Base-by-base conservation (phyloP, 2,888 invertebrate genomes). In the Phragmatobia fuliginosa region DNA sequence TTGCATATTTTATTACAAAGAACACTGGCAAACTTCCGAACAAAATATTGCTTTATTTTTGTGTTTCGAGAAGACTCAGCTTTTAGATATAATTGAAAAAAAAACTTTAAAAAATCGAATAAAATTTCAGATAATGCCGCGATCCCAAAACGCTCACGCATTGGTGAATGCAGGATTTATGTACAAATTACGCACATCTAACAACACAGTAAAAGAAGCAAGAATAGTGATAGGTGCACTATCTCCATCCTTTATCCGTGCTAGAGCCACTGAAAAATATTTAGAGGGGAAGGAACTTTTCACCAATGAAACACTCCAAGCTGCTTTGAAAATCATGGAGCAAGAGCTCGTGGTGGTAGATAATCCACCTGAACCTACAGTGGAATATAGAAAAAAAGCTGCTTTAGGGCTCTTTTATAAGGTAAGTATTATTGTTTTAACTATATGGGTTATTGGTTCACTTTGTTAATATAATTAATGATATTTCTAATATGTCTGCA, bases 131-230 rank as follows among this genome's bases (percentile, higher is more conserved):
- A 96, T 97, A 64, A 97, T 96, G 96, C 96, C 97, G 0, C 92
- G 97, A 71, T 96, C 96, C 1, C 97, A 97, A 91, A 97, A 97
- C 83, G 96, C 97, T 0, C 97, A 97, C 81, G 97, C 97, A 0
- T 95, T 97, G 70, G 96, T 98, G 0, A 97, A 97, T 83, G 97
- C 97, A 21, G 97, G 96, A 11, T 97, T 97, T 84, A 86, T 96
- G 0, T 95, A 97, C 65, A 84, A 87, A 80, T 64, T 91, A 11
- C 7, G 3, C 71, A 77, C 25, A 36, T 49, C 32, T 25, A 62
- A 79, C 7, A 83, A 83, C 14, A 69, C 75, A 11, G 78, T 91
- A 63, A 72, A 90, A 71, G 83, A 84, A 41, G 95, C 96, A 0
- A 88, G 90, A 52, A 93, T 97, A 31, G 95, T 96, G 1, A 96